Base-by-base conservation (phyloP, 2,888 invertebrate genomes). In the Toxonevra muliebris region DNA sequence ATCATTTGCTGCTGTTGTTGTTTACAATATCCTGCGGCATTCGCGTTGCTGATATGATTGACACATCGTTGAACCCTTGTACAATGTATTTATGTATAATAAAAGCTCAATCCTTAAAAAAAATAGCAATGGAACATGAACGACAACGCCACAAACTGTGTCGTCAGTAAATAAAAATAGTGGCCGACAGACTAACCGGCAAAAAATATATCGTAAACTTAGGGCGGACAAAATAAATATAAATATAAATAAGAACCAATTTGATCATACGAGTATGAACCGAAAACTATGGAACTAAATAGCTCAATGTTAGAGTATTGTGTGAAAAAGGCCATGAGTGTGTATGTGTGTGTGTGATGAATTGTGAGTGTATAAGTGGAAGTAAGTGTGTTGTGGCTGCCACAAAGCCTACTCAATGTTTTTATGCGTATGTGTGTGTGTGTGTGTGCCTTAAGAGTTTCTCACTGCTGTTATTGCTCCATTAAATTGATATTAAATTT, bases 21-120 rank as follows among this genome's bases (percentile, higher is more conserved):
- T 30, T 30, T 30, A 7, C 2, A 30, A 68, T 73, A 71, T 71
- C 74, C 79, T 72, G 71, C 67, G 74, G 74, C 73, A 12, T 30
- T 30, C 30, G n/a, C 42, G 45, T 19, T 74, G 74, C 76, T 70
- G 68, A 69, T 62, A 73, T 79, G 80, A 80, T 79, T 79, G 79
- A 79, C 80, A 79, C 75, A 75, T 74, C 15, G 55, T 43, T 13
- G 42, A 60, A 64, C 52, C 50, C 50, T 50, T 45, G 13, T 45
- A 61, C 19, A n/a, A 58, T 59, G 41, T 9, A n/a, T n/a, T n/a
- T n/a, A 61, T 70, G 54, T 63, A 67, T 67, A 73, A 70, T 65
- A 70, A 61, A 71, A 66, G 65, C 30, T 30, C 2, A 2, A 30
- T 30, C 3, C 30, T 30, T 30, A 30, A 30, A 7, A n/a, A 30